Conservation (phyloP, 2,888 invertebrate species). For the Polia nebulosa region DNA sequence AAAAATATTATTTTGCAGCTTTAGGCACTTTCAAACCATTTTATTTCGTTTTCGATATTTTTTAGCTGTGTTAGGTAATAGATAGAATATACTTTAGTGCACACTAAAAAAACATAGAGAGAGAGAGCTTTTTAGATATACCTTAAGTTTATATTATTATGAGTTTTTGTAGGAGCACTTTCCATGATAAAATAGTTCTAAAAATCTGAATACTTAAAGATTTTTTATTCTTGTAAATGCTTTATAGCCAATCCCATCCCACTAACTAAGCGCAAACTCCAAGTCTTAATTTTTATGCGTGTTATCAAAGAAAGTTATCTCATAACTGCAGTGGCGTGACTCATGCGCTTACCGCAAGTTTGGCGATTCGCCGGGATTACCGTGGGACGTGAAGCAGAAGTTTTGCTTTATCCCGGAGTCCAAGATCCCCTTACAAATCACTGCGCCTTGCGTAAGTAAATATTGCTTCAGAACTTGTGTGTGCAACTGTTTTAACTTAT, state of each 20-base stretch:
- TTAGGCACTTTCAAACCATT: not conserved
- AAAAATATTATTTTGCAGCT: no score
- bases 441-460: conserved; percentile 48
- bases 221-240: not conserved
- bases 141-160: no score
- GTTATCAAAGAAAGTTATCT: conserved; percentile 72
- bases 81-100: not conserved
- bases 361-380: conserved; percentile 66
- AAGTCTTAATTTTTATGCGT: conserved; percentile 66
- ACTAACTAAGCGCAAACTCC: conserved; percentile 23
- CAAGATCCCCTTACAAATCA: conserved; percentile 56
- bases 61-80: no score
- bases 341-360: conserved; percentile 67
- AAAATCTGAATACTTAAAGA: not conserved
- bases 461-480: conserved; percentile 46
- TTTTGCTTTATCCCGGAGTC: conserved; percentile 52
- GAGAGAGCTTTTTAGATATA: not conserved
- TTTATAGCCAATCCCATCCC: conserved; percentile 16
- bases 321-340: conserved; percentile 69
- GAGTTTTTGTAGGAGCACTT: no score
- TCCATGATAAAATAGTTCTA: not conserved
- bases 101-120: not conserved
- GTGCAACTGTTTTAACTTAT: conserved; percentile 21
- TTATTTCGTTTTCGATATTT: not conserved
- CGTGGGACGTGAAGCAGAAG: conserved; percentile 49